Percentiles rank a stretch among this genome's conserved stretches.
phyloP scores from a whole-genome alignment of 2,888 invertebrate species.

The Pyrochroa serraticornis region DNA sequence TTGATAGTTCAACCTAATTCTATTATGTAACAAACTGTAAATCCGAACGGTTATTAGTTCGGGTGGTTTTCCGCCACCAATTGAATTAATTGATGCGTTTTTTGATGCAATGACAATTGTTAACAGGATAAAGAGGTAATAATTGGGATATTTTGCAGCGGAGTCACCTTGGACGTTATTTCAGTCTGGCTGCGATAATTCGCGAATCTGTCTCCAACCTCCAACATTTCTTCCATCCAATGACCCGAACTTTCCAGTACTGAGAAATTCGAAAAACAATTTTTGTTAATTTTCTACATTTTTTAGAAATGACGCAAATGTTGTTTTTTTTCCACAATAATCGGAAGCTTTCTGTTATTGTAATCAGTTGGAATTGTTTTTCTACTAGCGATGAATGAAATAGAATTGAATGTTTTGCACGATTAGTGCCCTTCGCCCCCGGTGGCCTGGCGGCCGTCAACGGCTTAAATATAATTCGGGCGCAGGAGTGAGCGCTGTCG shows the following conservation, averaged over 20 bases:
- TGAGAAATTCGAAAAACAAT: background rate
- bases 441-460: constrained; percentile 3
- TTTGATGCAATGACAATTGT: constrained; percentile 12
- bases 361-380: too few relatives aligned
- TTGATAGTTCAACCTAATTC: too few relatives aligned
- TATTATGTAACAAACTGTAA: constrained; percentile 7
- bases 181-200: constrained; percentile 40
- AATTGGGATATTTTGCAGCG: constrained; percentile 36
- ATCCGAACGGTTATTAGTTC: background rate
- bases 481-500: too few relatives aligned
- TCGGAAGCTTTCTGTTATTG: too few relatives aligned
- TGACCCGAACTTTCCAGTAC: constrained; percentile 27
- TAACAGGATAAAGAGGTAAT: constrained; percentile 34
- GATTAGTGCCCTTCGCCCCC: too few relatives aligned
- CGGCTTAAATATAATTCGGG: too few relatives aligned
- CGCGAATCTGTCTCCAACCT: constrained; percentile 37
- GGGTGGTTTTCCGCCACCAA: background rate
- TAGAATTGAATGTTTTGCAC: background rate
- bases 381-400: background rate
- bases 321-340: too few relatives aligned
- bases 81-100: constrained; percentile 7
- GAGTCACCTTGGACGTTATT: constrained; percentile 47
- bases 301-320: too few relatives aligned
- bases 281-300: background rate
- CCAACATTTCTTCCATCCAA: constrained; percentile 38